A percentile compares a stretch with the other conserved stretches of the same genome.
phyloP scores from a whole-genome alignment of 1,140 invertebrate genomes.

The Aphelinus atriplicis region DNA sequence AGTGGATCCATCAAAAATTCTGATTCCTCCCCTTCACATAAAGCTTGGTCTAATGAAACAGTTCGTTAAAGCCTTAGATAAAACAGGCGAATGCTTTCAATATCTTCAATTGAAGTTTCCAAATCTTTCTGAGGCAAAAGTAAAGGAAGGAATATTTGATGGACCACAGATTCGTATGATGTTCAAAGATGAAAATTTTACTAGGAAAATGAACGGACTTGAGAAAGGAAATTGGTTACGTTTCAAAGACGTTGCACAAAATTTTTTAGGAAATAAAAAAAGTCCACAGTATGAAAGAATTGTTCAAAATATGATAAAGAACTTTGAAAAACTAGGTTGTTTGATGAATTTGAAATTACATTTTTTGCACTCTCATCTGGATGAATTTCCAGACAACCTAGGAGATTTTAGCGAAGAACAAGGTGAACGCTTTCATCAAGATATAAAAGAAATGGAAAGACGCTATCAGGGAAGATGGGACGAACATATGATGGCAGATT shows the following conservation, averaged over 20 bases:
- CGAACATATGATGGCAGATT: slow-evolving; percentile 51
- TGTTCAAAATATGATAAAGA: slow-evolving; percentile 13
- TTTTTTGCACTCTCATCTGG: slow-evolving; percentile 9
- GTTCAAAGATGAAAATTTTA: slow-evolving; percentile 19
- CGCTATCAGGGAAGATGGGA: slow-evolving; percentile 49
- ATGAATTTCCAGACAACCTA: slow-evolving; percentile 37
- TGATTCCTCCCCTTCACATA: slow-evolving; percentile 20
- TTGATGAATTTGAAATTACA: slow-evolving; percentile 15
- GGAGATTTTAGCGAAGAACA: too few relatives aligned
- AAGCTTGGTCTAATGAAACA: slow-evolving; percentile 49
- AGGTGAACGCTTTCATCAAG: slow-evolving; percentile 53
- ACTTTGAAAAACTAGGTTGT: too few relatives aligned
- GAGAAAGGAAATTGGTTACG: slow-evolving; percentile 35
- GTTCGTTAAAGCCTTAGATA: too few relatives aligned
- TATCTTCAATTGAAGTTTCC: slow-evolving; percentile 50
- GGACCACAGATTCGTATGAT: slow-evolving; percentile 1
- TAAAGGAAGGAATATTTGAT: slow-evolving; percentile 39
- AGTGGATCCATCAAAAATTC: slow-evolving; percentile 10
- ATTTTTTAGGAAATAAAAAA: slow-evolving; percentile 42
- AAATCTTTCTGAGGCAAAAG: slow-evolving; percentile 45
- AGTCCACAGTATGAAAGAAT: slow-evolving; percentile 27
- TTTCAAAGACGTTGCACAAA: slow-evolving; percentile 5
- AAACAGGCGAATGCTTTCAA: slow-evolving; percentile 47
- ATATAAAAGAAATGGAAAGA: slow-evolving; percentile 49
- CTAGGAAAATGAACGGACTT: slow-evolving; percentile 3